A percentile compares a stretch with the other conserved stretches of the same genome.
Conservation (phyloP, 2,797 vertebrate genomes). For the Novumbra hubbsi region DNA sequence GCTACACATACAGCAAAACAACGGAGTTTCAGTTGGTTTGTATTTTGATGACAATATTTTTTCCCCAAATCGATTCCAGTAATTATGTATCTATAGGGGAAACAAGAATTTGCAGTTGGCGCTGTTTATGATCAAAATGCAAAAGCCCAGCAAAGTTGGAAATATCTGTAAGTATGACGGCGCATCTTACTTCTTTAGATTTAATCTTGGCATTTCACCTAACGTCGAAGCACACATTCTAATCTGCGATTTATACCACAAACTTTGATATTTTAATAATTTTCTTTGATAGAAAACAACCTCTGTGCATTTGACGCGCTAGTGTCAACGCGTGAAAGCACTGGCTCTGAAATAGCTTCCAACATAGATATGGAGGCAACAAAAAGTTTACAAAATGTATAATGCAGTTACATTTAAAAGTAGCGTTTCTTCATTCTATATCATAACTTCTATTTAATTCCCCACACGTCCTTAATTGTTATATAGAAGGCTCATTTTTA, state of each 20-base stretch:
- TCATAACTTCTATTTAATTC: neutral
- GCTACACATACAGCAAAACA: neutral
- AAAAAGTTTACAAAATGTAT: neutral
- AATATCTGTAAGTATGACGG: constrained; percentile 20
- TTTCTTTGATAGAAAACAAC: neutral
- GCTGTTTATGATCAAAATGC: neutral
- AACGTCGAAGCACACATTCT: neutral
- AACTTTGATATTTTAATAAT: neutral
- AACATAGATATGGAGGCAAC: neutral
- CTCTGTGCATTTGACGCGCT: neutral
- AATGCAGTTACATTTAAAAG: neutral
- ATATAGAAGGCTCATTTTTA: neutral
- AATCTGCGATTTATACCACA: neutral
- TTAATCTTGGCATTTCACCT: neutral
- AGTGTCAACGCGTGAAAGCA: neutral
- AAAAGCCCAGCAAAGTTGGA: neutral
- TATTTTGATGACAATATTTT: neutral
- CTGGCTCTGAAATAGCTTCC: neutral
- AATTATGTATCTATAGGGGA: neutral
- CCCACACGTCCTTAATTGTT: neutral
- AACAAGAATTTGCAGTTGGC: neutral
- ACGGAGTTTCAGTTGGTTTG: constrained; percentile 24
- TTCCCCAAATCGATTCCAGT: neutral
- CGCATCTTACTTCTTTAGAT: neutral
- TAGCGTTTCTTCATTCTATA: neutral